Evolutionary conservation across 2,797 vertebrate species (phyloP), one percentile per base, ranked within the genome.

Genomic region (Graptemys geographica): DNA sequence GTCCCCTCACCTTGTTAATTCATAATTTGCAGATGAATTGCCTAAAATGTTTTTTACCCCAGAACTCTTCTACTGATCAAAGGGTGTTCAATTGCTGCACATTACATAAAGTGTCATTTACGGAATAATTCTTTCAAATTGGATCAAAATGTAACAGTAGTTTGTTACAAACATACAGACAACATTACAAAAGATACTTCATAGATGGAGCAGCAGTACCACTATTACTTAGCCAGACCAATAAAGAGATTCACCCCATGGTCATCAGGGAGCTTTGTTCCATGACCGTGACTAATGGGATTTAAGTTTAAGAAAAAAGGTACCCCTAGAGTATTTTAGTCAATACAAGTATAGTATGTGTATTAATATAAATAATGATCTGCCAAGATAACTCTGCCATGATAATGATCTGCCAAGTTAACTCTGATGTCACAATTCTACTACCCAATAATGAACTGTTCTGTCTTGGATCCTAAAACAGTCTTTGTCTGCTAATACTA

Each of bases 351-450:
- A 59, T 8, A 90, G 19, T 56, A 89, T 41, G 12, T 96, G 90
- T 85, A 90, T 88, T 57, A 86, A 89, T 86, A 41, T 51, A 94
- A 92, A 89, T 94, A 74, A 93, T 11, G n/a, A 41, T 72, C 19
- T 72, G 65, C 5, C 65, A 72, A 37, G 19, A 37, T 69, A 69
- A 59, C 57, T 59, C 57, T 59, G 88, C 11, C 23, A 83, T 25
- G 90, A 81, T 11, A 92, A 79, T 28, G 55, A 84, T 69, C 41
- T 87, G 27, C 16, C 49, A 90, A 56, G 44, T 84, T 85, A 94
- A 53, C 15, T 69, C 3, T 1, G 10, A 8, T 15, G 25, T 76
- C 86, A 79, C 57, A 87, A 52, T 12, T n/a, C 65, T 51, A 1
- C 69, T 33, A n/a, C 53, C 62, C 0, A 0, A 81, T 88, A 86